Base-by-base conservation (phyloP, 2,797 vertebrate genomes). In the Ptychadena robeensis region DNA sequence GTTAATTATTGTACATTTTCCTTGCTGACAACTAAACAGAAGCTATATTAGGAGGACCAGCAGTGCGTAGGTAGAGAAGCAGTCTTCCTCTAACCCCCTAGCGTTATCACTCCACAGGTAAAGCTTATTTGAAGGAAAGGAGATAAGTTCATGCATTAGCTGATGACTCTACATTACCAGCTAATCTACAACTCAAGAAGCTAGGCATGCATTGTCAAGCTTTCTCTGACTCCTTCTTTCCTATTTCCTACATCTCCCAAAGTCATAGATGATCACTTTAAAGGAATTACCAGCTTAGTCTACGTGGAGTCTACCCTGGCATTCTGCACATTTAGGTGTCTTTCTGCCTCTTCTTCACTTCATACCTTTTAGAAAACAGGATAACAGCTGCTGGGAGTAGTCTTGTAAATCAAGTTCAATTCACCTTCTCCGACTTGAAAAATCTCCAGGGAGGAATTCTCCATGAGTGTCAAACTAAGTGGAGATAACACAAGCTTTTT, bases 321-420 rank as follows among this genome's bases (percentile, higher is more conserved):
- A 37, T 57, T 64, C 30, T 59, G 28, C 28, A 64, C 34, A 35
- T 30, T 35, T 48, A 18, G 57, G 34, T 35, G 25, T 59, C 61
- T 66, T 31, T 68, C 31, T 34, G 76, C 40, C 65, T 68, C 37
- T 64, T 32, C 40, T 11, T n/a, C 64, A 68, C 40, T 57, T 79
- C 40, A 79, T 68, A 57, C 44, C 68, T 67, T 57, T 68, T 68
- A 38, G 53, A 79, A 38, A 27, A 65, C 76, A 68, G 67, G 57
- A 79, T 69, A 79, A 79, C 76, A 79, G 76, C 76, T 79, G 76
- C 59, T 79, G 65, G 44, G 9, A 79, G 57, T 69, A 79, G 44
- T 27, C 27, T n/a, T 69, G 76, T 69, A 79, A 79, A 79, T 79
- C 76, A 79, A 69, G 65, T 79, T 79, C 44, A 79, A 79, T 68